Evolutionary conservation across 2,797 vertebrate genomes (phyloP), one percentile per base, ranked within the genome.

Genomic region (Danio aesculapii): DNA sequence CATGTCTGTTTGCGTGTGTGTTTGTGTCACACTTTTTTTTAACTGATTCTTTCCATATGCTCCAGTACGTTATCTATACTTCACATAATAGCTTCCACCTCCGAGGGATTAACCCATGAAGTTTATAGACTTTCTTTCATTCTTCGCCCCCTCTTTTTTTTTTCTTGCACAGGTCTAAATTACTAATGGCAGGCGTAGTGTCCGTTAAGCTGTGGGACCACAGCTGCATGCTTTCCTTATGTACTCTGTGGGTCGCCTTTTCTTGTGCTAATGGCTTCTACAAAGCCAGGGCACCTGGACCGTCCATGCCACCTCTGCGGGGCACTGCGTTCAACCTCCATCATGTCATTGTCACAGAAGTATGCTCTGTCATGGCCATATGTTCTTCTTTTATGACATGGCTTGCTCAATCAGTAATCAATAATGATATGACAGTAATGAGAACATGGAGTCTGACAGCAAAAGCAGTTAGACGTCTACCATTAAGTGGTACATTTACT

Each of bases 221-320:
- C 94, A 94, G 94, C 92, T 95, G 90, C 86, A 83, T 47, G 87
- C 83, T 78, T n/a, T 82, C 43, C 13, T 66, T 75, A 72, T 79
- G 66, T 64, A 75, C 83, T 78, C 84, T 86, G 91, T 90, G 86
- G 89, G 86, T 47, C 55, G 75, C 58, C 88, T 89, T 91, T 94
- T 94, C 90, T 93, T 89, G 90, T 94, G 92, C 90, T 94, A 94
- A 94, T 94, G 91, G 92, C 90, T 91, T 92, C 91, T 93, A 92
- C 92, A 92, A 87, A 92, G 90, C 89, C 81, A 84, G 89, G 89
- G 92, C 93, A 94, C 93, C 93, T 93, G 91, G 87, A 86, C 89
- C 90, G 89, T 86, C 87, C 50, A 63, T 86, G 87, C 88, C 87
- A 69, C 79, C 87, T 90, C 88, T 82, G 88, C 76, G 63, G 66